Evolutionary conservation across 2,113 vertebrate genomes (phyloP), one percentile per base, ranked within the genome.

Genomic region (Tetraodon nigroviridis): DNA sequence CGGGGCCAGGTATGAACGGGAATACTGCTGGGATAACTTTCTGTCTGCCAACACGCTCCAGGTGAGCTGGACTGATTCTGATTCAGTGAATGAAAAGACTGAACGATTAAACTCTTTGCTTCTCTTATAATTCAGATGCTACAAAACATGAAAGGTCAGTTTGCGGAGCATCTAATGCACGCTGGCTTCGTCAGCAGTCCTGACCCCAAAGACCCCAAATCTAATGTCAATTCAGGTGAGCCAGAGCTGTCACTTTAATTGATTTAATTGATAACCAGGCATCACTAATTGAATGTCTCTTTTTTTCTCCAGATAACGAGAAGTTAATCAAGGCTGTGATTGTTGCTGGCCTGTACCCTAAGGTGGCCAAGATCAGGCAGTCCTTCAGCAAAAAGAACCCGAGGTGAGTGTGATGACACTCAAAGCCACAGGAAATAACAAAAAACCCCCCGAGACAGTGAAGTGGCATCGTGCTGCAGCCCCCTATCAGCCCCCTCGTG

Each of bases 1-100:
- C 22, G 95, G 96, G 6, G 89, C 88, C 83, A 89, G 92, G 81
- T 90, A 74, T 13, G 96, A 98, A 83, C 92, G 90, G 49, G 95
- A 99, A 18, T 99, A 90, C 75, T 99, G 97, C 86, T 99, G 96
- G 97, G 94, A 98, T 0, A 93, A 97, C 82, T 99, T 99, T 80
- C 89, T 99, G 29, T 99, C 96, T 69, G 83, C 93, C 65, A 98
- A 95, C 45, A 97, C 95, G 0, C 87, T 99, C 13, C 94, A 99
- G 94, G 97, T 98, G 65, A 91, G 83, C 20, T 14, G 8, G 24
- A 37, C 44, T 16, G 44, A 17, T n/a, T 46, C n/a, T 46, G 24
- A 27, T 46, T 46, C 13, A 6, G 44, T 32, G 45, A 50, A 55
- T 49, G 27, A 15, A 7, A 6, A 18, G 10, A 2, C 1, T 46